Percentiles rank a stretch among this genome's conserved stretches.
phyloP scores from a whole-genome alignment of 2,888 invertebrate species.

The Willowsia nigromaculata region DNA sequence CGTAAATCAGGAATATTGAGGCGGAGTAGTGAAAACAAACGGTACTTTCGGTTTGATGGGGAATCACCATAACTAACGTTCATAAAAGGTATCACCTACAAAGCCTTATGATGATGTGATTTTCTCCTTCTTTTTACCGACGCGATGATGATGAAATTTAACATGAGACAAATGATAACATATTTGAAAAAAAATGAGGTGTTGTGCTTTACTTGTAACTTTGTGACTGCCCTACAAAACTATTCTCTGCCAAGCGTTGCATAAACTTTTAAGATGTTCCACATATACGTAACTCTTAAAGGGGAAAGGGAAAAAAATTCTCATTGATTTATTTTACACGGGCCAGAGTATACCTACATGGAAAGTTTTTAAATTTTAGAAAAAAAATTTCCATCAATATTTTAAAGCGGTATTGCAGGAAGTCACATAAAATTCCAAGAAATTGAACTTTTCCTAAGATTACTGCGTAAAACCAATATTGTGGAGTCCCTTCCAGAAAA shows the following conservation, averaged over 20 bases:
- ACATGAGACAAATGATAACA: neutral
- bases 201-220: neutral
- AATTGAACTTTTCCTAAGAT: neutral
- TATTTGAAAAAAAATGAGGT: neutral
- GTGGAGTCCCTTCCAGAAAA: neutral
- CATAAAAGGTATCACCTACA: neutral
- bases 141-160: neutral
- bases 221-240: neutral
- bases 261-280: too few species aligned
- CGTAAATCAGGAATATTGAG: slow-evolving; percentile 55
- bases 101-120: neutral
- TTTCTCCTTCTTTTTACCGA: neutral
- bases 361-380: too few species aligned
- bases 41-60: slow-evolving; percentile 60
- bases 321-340: too few species aligned
- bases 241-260: too few species aligned
- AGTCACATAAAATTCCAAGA: too few species aligned
- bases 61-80: slow-evolving; percentile 21
- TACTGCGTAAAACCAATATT: neutral
- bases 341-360: too few species aligned
- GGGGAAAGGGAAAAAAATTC: too few species aligned
- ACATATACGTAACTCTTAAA: too few species aligned
- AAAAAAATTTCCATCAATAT: neutral
- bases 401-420: neutral
- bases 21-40: slow-evolving; percentile 56